Evolutionary conservation across 2,113 vertebrate genomes (phyloP), one percentile per base, ranked within the genome.

Genomic region (Hucho hucho): DNA sequence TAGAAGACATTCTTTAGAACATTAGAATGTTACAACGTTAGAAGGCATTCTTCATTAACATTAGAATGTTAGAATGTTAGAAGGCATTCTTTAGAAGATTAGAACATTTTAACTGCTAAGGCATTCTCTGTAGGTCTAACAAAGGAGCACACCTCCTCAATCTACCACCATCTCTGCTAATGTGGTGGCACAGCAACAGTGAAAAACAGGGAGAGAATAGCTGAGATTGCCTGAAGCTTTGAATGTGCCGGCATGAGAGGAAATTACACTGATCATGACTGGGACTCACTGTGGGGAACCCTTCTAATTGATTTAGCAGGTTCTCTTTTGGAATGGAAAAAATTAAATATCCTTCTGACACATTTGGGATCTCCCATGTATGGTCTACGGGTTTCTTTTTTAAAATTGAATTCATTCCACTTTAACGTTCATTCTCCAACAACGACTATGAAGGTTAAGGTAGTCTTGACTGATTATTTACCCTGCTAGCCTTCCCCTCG

Each of bases 221-320:
- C 83, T 70, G 74, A 85, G 81, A 80, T 74, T 29, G 86, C 90
- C 84, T 76, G 72, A 79, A 86, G 89, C 89, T 80, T 77, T 47
- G 69, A 84, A 88, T 87, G 87, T 87, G 86, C 77, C 79, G 77
- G 83, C 86, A 84, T 77, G 77, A 89, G 81, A 88, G 79, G 86
- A 88, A 88, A 88, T 87, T 74, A 87, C 81, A 86, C 86, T 79
- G 84, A 91, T 91, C 87, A 78, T 83, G 83, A 83, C 85, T 75
- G 61, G 79, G 79, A 83, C 37, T 43, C 37, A 11, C 49, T 79
- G 80, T 75, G 79, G 84, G 78, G 83, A 78, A 83, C 78, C 76
- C 87, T 89, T 84, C 80, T 69, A 16, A 87, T 84, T 88, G 81
- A 87, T 89, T 88, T 86, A 85, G 79, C 81, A 75, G 86, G 76